A percentile compares a stretch with the other conserved stretches of the same genome.
These are phyloP conservation scores for Numenius arquata DNA, from an alignment of 2,113 vertebrate species.

Conservation along the genomic window DNA sequence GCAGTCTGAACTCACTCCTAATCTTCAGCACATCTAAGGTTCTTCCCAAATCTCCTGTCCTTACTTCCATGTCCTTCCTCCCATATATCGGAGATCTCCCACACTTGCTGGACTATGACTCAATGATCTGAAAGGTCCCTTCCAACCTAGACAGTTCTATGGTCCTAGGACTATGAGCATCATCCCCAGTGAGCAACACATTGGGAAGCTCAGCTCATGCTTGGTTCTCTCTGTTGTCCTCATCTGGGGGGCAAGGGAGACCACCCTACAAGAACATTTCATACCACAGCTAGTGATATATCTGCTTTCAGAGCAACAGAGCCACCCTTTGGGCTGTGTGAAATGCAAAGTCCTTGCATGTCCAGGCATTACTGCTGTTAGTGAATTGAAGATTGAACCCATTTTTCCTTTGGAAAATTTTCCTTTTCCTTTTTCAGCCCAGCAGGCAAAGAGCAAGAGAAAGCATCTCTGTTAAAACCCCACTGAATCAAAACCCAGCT, in stretches of 20 bases:
- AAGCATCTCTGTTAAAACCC: neutral
- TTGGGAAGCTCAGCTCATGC: neutral
- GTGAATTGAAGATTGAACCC: neutral
- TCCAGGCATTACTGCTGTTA: neutral
- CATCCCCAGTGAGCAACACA: rapidly evolving
- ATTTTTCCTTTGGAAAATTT: neutral
- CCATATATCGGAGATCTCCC: rapidly evolving
- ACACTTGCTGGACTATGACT: rapidly evolving
- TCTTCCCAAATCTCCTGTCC: neutral
- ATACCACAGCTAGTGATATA: no score
- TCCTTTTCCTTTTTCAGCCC: neutral
- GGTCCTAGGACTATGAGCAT: rapidly evolving
- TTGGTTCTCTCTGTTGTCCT: neutral
- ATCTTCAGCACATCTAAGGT: neutral
- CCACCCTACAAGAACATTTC: neutral
- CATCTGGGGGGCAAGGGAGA: neutral
- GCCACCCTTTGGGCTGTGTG: neutral
- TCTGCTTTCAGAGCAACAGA: neutral
- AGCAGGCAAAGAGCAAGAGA: neutral
- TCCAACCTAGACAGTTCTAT: no score
- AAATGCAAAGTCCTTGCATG: neutral
- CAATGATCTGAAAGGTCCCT: no score
- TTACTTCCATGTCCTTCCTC: neutral
- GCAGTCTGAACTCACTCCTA: neutral
- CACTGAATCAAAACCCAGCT: neutral